Evolutionary conservation across 2,113 vertebrate genomes (phyloP).

Genomic region (Cinclus cinclus): DNA sequence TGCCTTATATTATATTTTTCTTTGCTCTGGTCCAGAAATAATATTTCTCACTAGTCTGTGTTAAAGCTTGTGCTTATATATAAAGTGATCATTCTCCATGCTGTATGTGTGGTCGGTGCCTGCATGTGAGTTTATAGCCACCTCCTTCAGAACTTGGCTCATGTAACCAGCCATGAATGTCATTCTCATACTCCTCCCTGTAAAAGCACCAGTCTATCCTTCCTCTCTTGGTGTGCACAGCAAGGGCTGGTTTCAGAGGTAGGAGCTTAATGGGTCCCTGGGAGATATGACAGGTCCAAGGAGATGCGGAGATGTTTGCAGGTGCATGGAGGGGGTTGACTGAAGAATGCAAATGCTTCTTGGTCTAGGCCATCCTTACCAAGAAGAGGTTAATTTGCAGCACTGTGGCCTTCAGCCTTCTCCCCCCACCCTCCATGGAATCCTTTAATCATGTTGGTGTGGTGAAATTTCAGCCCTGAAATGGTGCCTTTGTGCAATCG

Average conservation of each 20-base stretch:
- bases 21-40: background rate
- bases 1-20: background rate
- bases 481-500: conserved; percentile 80
- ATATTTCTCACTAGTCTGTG: background rate
- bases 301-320: background rate
- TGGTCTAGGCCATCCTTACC: conserved; percentile 12
- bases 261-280: background rate
- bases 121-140: background rate
- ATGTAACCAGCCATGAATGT: background rate
- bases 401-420: conserved; percentile 65
- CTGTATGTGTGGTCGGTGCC: background rate
- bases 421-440: conserved; percentile 71
- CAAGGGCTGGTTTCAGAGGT: background rate
- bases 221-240: background rate
- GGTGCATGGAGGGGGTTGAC: background rate
- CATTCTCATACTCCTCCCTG: background rate
- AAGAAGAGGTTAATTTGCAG: conserved; percentile 75
- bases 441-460: conserved; percentile 85
- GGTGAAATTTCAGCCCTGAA: conserved; percentile 88
- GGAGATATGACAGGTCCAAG: background rate
- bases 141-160: background rate
- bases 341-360: background rate
- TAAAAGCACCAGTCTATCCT: background rate
- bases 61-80: background rate
- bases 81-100: background rate